Evolutionary conservation across 2,113 vertebrate genomes (phyloP), one percentile per base, ranked within the genome.

Genomic region (Emydocephalus ijimae): DNA sequence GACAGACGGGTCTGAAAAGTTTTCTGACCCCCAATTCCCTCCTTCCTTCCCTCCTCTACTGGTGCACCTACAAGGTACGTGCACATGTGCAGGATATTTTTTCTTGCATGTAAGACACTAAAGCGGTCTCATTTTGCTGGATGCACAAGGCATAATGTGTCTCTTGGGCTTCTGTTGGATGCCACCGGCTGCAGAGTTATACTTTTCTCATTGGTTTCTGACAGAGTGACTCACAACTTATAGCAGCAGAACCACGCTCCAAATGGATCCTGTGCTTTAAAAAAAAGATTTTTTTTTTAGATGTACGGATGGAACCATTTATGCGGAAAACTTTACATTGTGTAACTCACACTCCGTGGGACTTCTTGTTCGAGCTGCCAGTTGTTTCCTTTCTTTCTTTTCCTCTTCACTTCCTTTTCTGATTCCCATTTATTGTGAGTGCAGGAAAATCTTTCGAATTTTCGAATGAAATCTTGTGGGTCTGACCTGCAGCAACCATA

Each of bases 381-480:
- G 20, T 55, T 87, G 91, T 34, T 54, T n/a, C 34, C 34, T 55
- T 52, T 45, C 43, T 29, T 52, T 24, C 6, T 45, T 48, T 69
- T 9, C 45, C 74, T 5, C 12, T 29, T 57, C 52, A 55, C 74
- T 52, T 59, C 74, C 34, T 5, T 50, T 50, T 81, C 55, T 20
- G 88, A 29, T 24, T 50, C n/a, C 86, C 34, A 45, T 54, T 74
- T 14, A 55, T 87, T 43, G 69, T 87, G 21, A 87, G 23, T 45
- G 54, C 45, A 5, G 64, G 64, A 69, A 69, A 69, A 69, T 3
- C 24, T 48, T 50, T 87, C 12, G 29, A 9, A 11, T 24, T 23
- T 48, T 43, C 1, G 0, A 9, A 23, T 3, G 6, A 12, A 88
- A 5, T 12, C 18, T 34, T 3, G 0, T 50, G 14, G 11, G 29